Conservation (phyloP, 2,113 vertebrate genomes). For the Parus major region DNA sequence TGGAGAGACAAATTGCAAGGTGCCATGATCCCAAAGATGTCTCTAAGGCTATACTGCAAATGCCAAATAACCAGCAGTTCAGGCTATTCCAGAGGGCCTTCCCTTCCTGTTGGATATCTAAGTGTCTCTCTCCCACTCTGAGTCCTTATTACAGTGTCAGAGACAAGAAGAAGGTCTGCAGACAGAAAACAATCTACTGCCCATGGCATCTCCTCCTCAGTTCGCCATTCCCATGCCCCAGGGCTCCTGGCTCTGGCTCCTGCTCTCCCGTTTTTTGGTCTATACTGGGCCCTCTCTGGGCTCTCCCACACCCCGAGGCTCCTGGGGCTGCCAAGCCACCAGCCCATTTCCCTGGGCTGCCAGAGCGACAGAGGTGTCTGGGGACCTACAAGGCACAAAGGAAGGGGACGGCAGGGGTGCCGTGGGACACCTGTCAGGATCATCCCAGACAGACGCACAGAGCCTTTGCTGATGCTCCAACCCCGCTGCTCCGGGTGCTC, state of each 20-base stretch:
- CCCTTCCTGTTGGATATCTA: not conserved
- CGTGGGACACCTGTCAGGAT: not conserved
- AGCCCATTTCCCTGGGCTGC: not conserved
- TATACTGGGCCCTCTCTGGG: not conserved
- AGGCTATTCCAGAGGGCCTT: not conserved
- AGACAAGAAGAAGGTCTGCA: not conserved
- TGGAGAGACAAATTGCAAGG: not conserved
- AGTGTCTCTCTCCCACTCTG: accelerated
- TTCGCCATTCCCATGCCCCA: accelerated
- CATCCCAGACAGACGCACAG: not conserved
- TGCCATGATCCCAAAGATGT: not conserved
- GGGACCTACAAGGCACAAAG: not conserved
- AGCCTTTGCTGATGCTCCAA: not conserved
- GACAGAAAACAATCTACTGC: not conserved
- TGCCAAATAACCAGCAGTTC: not conserved
- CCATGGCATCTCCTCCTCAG: accelerated
- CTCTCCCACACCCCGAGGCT: not conserved
- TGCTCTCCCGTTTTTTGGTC: not conserved
- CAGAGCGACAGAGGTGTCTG: not conserved
- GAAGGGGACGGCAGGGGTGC: not conserved
- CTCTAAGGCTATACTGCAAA: not conserved
- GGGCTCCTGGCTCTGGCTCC: not conserved
- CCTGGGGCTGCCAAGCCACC: not conserved
- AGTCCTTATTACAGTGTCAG: not conserved
- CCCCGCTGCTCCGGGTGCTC: not conserved